phyloP scores from a whole-genome alignment of 1,140 invertebrate species.

The Pygmarrhopalites habei region DNA sequence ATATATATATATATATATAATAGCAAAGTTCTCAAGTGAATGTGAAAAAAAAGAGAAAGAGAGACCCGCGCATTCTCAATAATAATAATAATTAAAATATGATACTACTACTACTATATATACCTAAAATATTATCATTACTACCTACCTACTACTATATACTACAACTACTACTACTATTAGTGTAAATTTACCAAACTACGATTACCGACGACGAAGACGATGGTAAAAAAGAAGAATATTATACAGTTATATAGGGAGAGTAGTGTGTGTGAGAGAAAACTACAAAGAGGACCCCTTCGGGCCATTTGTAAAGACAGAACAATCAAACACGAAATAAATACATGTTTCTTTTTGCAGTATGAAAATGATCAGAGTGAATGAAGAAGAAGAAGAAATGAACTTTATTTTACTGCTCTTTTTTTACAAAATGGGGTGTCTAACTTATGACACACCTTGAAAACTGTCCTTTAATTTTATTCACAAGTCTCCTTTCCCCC shows the following conservation, averaged over 20 bases:
- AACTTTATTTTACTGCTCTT: background rate
- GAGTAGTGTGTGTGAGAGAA: background rate
- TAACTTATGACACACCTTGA: background rate
- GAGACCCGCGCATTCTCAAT: too few relatives aligned
- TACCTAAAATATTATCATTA: too few relatives aligned
- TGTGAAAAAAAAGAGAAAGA: too few relatives aligned
- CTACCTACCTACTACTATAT: too few relatives aligned
- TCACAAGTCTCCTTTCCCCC: background rate
- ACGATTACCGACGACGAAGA: background rate
- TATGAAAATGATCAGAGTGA: background rate
- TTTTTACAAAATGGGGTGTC: background rate
- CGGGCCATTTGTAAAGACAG: constrained; percentile 28
- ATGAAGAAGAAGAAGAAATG: background rate
- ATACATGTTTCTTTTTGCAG: constrained; percentile 37
- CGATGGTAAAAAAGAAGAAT: background rate
- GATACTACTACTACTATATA: background rate
- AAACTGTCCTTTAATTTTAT: background rate
- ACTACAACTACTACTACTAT: too few relatives aligned
- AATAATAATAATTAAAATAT: constrained; percentile 17
- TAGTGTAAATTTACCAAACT: background rate
- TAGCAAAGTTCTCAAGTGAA: background rate
- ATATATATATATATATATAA: constrained; percentile 5
- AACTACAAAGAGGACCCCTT: constrained; percentile 2
- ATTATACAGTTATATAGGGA: background rate
- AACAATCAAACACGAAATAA: constrained; percentile 34